Evolutionary conservation across 2,888 invertebrate genomes (phyloP).

Genomic region (Drosophila paracracens): DNA sequence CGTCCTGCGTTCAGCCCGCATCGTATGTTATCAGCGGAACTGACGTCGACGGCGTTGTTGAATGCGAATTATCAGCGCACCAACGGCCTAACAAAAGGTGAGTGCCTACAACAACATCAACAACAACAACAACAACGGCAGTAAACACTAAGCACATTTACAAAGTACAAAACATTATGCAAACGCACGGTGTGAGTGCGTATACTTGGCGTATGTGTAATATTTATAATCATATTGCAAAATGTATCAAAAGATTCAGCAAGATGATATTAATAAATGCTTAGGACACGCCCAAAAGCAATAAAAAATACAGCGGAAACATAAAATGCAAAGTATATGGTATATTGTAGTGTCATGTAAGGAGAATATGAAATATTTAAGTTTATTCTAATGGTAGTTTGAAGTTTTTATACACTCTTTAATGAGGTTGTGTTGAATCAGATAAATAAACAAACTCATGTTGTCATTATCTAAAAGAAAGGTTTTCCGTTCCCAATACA

Average conservation of each 20-base stretch:
- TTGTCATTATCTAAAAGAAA: neutral
- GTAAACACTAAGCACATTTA: constrained; percentile 18
- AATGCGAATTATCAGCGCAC: constrained; percentile 77
- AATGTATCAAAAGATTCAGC: constrained; percentile 7
- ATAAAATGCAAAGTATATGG: neutral
- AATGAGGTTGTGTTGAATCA: neutral
- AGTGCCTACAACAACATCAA: constrained; percentile 29
- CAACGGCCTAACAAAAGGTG: constrained; percentile 76
- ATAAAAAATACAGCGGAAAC: neutral
- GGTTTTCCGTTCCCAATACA: neutral
- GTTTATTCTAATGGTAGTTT: neutral
- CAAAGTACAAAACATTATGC: constrained; percentile 40
- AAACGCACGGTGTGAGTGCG: constrained; percentile 41
- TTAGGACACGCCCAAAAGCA: constrained; percentile 5
- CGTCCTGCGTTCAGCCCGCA: constrained; percentile 33
- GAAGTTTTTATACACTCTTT: neutral
- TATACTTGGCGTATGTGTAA: constrained; percentile 41
- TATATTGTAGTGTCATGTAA: neutral
- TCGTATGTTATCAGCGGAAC: constrained; percentile 85
- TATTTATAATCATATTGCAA: constrained; percentile 31
- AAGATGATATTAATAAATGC: constrained; percentile 14
- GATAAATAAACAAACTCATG: neutral
- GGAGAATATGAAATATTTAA: neutral
- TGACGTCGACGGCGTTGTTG: constrained; percentile 82
- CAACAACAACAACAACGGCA: neutral